phyloP scores from a whole-genome alignment of 2,797 vertebrate species.

The Sarcophilus harrisii region DNA sequence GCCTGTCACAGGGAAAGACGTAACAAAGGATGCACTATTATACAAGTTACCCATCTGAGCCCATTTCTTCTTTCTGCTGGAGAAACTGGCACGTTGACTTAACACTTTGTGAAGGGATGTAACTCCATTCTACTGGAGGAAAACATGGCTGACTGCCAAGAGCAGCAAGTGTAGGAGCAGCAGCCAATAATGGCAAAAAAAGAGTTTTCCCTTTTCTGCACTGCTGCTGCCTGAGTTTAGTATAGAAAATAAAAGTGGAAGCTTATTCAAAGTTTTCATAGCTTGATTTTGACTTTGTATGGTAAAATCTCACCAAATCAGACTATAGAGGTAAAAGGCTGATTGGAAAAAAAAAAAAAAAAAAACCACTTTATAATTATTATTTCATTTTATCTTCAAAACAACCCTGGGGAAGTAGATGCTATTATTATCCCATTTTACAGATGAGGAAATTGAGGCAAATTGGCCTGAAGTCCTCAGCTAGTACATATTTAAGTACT shows the following conservation, averaged over 20 bases:
- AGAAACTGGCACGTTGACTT: not conserved
- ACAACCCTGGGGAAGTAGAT: not conserved
- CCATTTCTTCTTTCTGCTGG: not conserved
- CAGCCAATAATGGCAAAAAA: slow-evolving; percentile 62
- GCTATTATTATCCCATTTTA: not conserved
- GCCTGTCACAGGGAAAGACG: not conserved
- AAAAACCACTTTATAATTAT: not conserved
- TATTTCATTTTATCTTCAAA: not conserved
- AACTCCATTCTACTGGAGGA: not conserved
- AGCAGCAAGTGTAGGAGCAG: slow-evolving; percentile 49
- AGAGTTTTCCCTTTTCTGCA: slow-evolving; percentile 20
- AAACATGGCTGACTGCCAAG: slow-evolving; percentile 56
- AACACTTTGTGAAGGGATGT: slow-evolving; percentile 39
- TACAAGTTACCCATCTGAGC: slow-evolving; percentile 24
- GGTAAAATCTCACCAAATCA: slow-evolving; percentile 34
- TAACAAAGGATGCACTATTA: not conserved
- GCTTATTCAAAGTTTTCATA: slow-evolving; percentile 4
- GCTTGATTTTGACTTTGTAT: not conserved
- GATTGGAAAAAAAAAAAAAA: not conserved
- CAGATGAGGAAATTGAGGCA: slow-evolving; percentile 1
- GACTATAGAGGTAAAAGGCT: not conserved
- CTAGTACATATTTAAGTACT: not conserved
- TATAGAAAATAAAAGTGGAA: slow-evolving; percentile 39
- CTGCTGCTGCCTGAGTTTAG: not conserved
- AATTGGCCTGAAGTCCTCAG: not conserved